phyloP scores from a whole-genome alignment of 2,113 vertebrate genomes.

The Diglossa brunneiventris region DNA sequence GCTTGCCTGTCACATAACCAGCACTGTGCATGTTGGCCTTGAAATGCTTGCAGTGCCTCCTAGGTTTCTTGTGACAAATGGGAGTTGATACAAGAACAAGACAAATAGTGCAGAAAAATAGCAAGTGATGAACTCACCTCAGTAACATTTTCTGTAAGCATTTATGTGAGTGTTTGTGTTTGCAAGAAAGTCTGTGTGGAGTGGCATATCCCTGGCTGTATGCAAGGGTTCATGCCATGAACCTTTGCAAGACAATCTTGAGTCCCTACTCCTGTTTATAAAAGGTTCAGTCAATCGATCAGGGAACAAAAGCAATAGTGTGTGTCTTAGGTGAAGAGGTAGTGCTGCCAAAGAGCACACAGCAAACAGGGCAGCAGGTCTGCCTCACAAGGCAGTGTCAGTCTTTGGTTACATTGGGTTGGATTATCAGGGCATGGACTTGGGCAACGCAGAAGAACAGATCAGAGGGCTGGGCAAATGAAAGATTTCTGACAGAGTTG shows the following conservation, averaged over 20 bases:
- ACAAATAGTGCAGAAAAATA: slow-evolving; percentile 46
- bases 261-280: slow-evolving; percentile 50
- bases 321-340: slow-evolving; percentile 40
- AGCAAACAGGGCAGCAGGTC: slow-evolving; percentile 29
- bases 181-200: slow-evolving; percentile 8
- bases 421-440: not conserved
- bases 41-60: slow-evolving; percentile 8
- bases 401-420: not conserved
- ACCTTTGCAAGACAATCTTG: slow-evolving; percentile 44
- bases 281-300: slow-evolving; percentile 59
- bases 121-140: slow-evolving; percentile 3
- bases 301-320: slow-evolving; percentile 38
- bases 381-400: not conserved
- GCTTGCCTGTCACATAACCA: rapidly evolving
- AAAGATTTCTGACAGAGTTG: not conserved
- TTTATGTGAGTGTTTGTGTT: slow-evolving; percentile 49
- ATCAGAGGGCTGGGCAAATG: not conserved
- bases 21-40: not conserved
- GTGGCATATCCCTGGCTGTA: not conserved
- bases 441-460: not conserved
- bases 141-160: slow-evolving; percentile 46
- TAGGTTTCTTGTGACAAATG: slow-evolving; percentile 2
- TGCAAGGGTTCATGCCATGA: slow-evolving; percentile 21
- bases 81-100: slow-evolving; percentile 25
- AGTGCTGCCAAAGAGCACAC: slow-evolving; percentile 22